Evolutionary conservation across 2,888 invertebrate species (phyloP), one percentile per base, ranked within the genome.

Genomic region (Thyatira batis): DNA sequence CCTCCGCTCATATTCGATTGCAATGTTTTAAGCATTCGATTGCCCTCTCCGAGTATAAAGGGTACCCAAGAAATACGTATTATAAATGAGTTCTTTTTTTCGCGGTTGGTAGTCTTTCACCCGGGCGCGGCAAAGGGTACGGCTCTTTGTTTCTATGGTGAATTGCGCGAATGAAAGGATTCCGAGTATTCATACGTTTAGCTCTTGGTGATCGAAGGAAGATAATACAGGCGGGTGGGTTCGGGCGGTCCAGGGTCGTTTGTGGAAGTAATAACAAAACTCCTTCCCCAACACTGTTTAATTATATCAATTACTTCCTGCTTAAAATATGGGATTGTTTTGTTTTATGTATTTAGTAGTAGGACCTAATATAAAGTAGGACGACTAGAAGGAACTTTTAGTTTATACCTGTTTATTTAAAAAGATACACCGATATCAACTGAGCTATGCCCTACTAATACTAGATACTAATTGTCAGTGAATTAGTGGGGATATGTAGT

Each of bases 1-100:
- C 39, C 39, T 39, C 39, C n/a, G 39, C 83, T 81, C 82, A 80
- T 85, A 87, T 89, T 88, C 85, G 82, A 89, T 90, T 85, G 84
- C 89, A 87, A 86, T 89, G 89, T 89, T 90, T 89, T 88, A 90
- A 87, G 85, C 83, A 89, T 92, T 91, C 92, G 92, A 92, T 92
- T 92, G 88, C 92, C 91, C 80, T 85, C 80, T 75, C 81, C 71
- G 76, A 74, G 76, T 78, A 83, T 85, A 89, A 91, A 89, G 85
- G 88, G 89, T 90, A 89, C 87, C 91, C 85, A 89, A 90, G 87
- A 85, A 89, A 80, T 80, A 76, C 76, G 73, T 79, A 85, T 78
- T 85, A 84, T 82, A 80, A 80, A 75, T 67, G 71, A 66, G 39
- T 60, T 69, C 84, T 87, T 85, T 88, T 88, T 84, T 73, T 49